Evolutionary conservation across 2,797 vertebrate genomes (phyloP).

Genomic region (Poliocrania exsul): DNA sequence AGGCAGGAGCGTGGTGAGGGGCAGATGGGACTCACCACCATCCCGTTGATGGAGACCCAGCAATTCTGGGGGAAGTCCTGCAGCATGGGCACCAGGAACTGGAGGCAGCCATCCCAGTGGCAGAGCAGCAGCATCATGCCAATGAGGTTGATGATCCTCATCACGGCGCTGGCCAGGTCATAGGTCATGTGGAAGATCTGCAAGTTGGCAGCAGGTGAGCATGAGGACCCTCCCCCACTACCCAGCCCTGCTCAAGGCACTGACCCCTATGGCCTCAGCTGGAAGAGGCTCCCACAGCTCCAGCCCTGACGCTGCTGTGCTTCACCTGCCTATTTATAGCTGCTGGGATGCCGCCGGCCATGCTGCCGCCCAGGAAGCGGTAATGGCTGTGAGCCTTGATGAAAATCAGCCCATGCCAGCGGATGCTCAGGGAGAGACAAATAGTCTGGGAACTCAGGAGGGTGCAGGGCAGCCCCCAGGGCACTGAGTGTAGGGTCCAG

Average conservation of each 20-base stretch:
- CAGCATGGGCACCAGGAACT: conserved; percentile 96
- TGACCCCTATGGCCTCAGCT: rapidly evolving
- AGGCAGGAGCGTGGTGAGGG: rapidly evolving
- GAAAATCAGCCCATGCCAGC: background rate
- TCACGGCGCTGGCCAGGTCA: conserved; percentile 93
- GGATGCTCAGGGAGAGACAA: background rate
- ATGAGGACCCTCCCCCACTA: rapidly evolving
- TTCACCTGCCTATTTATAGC: background rate
- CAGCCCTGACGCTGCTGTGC: rapidly evolving
- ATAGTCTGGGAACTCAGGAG: background rate
- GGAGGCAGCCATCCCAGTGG: conserved; percentile 95
- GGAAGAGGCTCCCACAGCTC: background rate
- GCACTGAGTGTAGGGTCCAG: background rate
- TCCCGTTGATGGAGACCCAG: conserved; percentile 96
- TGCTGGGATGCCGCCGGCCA: rapidly evolving
- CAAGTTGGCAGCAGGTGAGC: background rate
- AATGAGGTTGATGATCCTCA: conserved; percentile 94
- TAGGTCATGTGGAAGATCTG: conserved; percentile 98
- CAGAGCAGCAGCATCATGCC: conserved; percentile 96
- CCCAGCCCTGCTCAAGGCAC: background rate
- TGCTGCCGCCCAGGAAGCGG: rapidly evolving
- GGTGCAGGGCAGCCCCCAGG: background rate
- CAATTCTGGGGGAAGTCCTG: conserved; percentile 93
- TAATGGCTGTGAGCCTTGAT: background rate
- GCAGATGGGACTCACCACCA: conserved; percentile 85